Evolutionary conservation across 2,797 vertebrate species (phyloP).

Genomic region (Bradypodion ventrale): DNA sequence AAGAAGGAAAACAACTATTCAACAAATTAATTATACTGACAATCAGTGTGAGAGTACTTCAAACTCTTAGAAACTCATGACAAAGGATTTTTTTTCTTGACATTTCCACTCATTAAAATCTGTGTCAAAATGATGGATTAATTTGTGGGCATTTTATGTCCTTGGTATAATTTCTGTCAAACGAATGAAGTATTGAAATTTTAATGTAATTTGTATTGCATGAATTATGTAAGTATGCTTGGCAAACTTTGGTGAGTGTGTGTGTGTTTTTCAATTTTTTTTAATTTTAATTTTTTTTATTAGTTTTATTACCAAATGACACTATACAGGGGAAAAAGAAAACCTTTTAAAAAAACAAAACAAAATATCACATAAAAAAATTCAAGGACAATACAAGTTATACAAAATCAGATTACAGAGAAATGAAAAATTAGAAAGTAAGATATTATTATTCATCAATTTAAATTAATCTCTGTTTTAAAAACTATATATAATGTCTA

Average conservation of each 20-base stretch:
- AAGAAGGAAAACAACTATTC: constrained; percentile 16
- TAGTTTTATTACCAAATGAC: too few relatives aligned
- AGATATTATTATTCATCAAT: too few relatives aligned
- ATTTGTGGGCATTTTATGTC: constrained; percentile 76
- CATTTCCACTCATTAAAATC: constrained; percentile 78
- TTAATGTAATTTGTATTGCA: constrained; percentile 59
- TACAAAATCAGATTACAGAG: too few relatives aligned
- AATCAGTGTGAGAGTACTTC: constrained; percentile 50
- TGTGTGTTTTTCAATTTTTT: too few relatives aligned
- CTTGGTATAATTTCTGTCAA: constrained; percentile 72
- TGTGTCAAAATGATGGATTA: constrained; percentile 78
- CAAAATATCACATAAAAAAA: too few relatives aligned
- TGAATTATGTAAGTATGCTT: constrained; percentile 52
- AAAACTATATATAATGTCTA: too few relatives aligned
- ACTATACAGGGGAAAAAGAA: too few relatives aligned
- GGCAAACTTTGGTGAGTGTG: constrained; percentile 42
- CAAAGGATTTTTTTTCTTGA: constrained; percentile 69
- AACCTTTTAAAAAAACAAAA: too few relatives aligned
- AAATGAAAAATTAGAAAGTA: too few relatives aligned
- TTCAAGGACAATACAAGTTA: too few relatives aligned
- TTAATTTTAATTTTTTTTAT: too few relatives aligned
- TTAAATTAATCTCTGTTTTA: too few relatives aligned
- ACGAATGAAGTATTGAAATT: constrained; percentile 66
- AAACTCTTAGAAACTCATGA: constrained; percentile 63
- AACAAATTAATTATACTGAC: constrained; percentile 42